phyloP scores from a whole-genome alignment of 2,113 vertebrate genomes.

The Ceyx margarethae region DNA sequence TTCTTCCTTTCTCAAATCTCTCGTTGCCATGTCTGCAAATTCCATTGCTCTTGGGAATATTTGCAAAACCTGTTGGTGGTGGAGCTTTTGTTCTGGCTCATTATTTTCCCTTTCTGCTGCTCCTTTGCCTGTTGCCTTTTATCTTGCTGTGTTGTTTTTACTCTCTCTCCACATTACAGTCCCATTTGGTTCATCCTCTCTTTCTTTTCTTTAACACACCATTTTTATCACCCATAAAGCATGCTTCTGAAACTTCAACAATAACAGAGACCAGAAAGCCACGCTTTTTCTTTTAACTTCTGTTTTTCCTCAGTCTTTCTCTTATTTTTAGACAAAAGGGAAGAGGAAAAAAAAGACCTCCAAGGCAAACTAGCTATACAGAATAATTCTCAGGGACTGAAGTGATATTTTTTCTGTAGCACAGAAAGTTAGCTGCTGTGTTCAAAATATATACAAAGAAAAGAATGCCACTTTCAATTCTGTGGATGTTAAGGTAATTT shows the following conservation, averaged over 20 bases:
- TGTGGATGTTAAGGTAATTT: background rate
- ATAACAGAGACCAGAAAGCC: background rate
- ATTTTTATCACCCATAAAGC: slow-evolving; percentile 38
- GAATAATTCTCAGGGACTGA: background rate
- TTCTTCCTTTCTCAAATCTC: background rate
- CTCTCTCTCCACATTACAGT: slow-evolving; percentile 13
- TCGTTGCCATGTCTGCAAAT: slow-evolving; percentile 3
- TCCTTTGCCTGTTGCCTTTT: slow-evolving; percentile 50
- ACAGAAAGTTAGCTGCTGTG: background rate
- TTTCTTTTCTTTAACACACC: background rate
- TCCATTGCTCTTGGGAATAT: slow-evolving; percentile 20
- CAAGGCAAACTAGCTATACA: background rate
- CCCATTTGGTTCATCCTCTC: slow-evolving; percentile 37
- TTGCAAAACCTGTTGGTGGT: slow-evolving; percentile 23
- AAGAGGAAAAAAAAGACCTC: background rate
- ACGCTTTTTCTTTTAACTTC: background rate
- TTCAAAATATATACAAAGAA: background rate
- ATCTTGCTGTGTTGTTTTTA: slow-evolving; percentile 52
- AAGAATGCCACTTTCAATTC: background rate
- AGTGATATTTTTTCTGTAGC: background rate
- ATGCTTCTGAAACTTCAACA: slow-evolving; percentile 20
- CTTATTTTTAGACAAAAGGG: background rate
- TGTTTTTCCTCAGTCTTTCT: background rate
- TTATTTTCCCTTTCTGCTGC: slow-evolving; percentile 52
- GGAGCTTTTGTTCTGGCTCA: slow-evolving; percentile 57